These are phyloP conservation scores for Gracilinanus agilis DNA, from an alignment of 2,113 vertebrate genomes.

Conservation along the genomic window DNA sequence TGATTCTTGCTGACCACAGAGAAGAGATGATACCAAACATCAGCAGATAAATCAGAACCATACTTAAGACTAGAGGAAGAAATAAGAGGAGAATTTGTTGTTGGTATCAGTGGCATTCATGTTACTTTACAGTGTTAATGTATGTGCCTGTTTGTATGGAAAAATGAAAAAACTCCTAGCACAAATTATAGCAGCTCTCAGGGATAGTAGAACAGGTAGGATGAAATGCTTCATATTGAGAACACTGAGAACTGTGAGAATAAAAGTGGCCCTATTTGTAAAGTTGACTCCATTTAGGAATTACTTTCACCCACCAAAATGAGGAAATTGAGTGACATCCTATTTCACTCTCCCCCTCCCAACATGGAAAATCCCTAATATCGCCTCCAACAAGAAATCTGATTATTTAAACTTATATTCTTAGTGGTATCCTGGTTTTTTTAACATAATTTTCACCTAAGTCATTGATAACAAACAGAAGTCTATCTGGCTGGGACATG, in stretches of 20 bases:
- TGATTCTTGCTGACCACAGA: not conserved
- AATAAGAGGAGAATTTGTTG: not conserved
- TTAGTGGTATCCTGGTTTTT: too few relatives aligned
- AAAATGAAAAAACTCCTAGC: not conserved
- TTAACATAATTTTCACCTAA: too few relatives aligned
- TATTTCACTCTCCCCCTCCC: too few relatives aligned
- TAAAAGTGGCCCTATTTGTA: too few relatives aligned
- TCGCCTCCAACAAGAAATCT: too few relatives aligned
- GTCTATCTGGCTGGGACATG: constrained; percentile 53
- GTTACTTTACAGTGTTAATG: not conserved
- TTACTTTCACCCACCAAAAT: too few relatives aligned
- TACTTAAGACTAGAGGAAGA: not conserved
- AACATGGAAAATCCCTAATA: too few relatives aligned
- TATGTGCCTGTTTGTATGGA: not conserved
- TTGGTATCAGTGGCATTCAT: not conserved
- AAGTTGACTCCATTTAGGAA: too few relatives aligned
- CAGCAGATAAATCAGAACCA: not conserved
- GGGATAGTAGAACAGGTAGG: not conserved
- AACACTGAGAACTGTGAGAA: too few relatives aligned
- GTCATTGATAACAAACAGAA: constrained; percentile 82
- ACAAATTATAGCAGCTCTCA: not conserved
- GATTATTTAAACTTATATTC: too few relatives aligned
- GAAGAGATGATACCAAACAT: not conserved
- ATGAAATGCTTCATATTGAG: not conserved
- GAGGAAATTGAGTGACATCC: too few relatives aligned